A percentile compares a stretch with the other conserved stretches of the same genome.
Evolutionary conservation across 2,113 vertebrate species (phyloP).

Genomic region (Grantiella picta): DNA sequence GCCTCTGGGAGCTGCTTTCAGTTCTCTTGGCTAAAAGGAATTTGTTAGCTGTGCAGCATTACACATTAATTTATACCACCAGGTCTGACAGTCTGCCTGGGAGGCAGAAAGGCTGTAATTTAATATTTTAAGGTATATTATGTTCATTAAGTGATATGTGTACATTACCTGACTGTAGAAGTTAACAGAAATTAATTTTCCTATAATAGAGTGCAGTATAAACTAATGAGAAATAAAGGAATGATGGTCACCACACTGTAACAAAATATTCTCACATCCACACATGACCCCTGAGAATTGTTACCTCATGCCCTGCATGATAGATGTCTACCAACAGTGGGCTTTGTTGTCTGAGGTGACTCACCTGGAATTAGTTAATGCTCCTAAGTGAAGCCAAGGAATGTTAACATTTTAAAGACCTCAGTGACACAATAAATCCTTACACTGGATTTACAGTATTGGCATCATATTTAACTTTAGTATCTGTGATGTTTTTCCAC

Average conservation of each 20-base stretch:
- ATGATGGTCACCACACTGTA: neutral
- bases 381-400: neutral
- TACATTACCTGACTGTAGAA: neutral
- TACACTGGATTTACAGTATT: neutral
- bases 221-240: neutral
- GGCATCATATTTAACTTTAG: neutral
- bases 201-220: neutral
- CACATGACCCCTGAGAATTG: neutral
- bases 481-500: neutral
- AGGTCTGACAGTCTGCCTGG: neutral
- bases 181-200: neutral
- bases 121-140: neutral
- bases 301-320: neutral
- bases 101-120: neutral
- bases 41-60: neutral
- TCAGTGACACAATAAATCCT: neutral
- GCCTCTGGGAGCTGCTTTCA: neutral
- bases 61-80: neutral
- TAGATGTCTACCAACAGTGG: neutral
- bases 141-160: neutral
- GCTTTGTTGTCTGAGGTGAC: slow-evolving; percentile 10
- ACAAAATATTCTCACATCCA: neutral
- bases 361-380: slow-evolving; percentile 31
- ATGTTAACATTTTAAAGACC: neutral
- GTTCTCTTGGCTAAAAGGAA: neutral